Evolutionary conservation across 2,797 vertebrate species (phyloP).

Genomic region (Clarias pachynema): DNA sequence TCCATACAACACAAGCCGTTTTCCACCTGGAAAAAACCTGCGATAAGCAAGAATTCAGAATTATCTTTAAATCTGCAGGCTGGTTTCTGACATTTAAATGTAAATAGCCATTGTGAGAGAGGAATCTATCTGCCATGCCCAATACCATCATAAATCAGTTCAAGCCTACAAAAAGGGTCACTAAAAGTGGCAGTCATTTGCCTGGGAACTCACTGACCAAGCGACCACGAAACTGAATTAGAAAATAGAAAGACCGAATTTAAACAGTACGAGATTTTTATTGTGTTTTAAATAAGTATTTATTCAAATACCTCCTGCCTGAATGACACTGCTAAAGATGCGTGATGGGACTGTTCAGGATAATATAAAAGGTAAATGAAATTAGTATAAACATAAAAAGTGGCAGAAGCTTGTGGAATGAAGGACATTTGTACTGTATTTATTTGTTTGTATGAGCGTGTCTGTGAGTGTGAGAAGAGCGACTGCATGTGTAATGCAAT

Average conservation of each 20-base stretch:
- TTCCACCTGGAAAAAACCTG: not conserved
- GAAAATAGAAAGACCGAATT: not conserved
- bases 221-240: not conserved
- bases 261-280: not conserved
- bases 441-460: slow-evolving; percentile 26
- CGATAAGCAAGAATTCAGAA: not conserved
- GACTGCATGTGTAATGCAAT: slow-evolving; percentile 42
- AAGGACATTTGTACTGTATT: slow-evolving; percentile 20
- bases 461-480: slow-evolving; percentile 21
- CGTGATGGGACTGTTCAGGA: not conserved
- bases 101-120: not conserved
- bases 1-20: not conserved
- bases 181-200: not conserved
- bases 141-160: not conserved
- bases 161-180: not conserved
- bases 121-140: not conserved
- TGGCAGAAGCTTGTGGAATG: slow-evolving; percentile 20
- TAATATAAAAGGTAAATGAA: slow-evolving; percentile 12
- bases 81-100: not conserved
- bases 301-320: not conserved
- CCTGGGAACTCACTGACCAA: not conserved
- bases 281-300: not conserved
- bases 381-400: not conserved
- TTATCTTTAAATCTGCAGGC: not conserved
- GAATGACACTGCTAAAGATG: not conserved